Percentiles rank a stretch among this genome's conserved stretches.
phyloP scores from a whole-genome alignment of 2,797 vertebrate genomes.

The Smutsia temminckii region DNA sequence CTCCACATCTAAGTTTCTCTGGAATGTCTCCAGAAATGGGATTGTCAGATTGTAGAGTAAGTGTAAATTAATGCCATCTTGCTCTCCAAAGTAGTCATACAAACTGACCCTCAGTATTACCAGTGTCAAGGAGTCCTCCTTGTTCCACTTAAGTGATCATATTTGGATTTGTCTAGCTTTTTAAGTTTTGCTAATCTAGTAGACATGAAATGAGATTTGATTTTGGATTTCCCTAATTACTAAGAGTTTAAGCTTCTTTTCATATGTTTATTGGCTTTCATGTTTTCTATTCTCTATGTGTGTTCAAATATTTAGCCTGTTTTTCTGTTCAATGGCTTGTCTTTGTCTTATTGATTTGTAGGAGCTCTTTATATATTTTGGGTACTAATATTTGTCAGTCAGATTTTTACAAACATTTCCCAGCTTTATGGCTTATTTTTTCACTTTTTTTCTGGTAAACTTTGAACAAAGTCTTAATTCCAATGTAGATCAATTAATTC shows the following conservation, averaged over 20 bases:
- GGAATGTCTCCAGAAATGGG: neutral
- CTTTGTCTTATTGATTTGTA: slow-evolving; percentile 20
- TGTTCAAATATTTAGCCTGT: neutral
- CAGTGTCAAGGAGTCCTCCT: neutral
- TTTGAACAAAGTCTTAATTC: neutral
- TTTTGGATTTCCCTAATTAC: slow-evolving; percentile 19
- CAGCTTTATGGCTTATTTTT: neutral
- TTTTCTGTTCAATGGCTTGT: neutral
- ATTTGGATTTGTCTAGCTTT: slow-evolving; percentile 8
- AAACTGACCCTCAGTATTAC: neutral
- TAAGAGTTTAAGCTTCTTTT: slow-evolving; percentile 21
- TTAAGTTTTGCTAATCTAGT: neutral
- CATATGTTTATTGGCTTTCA: neutral
- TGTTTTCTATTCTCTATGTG: slow-evolving; percentile 11
- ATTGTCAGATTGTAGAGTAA: neutral
- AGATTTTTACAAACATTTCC: neutral
- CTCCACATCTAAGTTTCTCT: neutral
- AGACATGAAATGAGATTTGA: neutral
- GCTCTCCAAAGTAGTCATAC: neutral
- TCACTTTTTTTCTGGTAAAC: neutral
- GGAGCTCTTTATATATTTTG: slow-evolving; percentile 18
- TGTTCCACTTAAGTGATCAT: neutral
- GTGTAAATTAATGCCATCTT: neutral
- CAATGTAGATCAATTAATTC: neutral
- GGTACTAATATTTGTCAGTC: neutral